Conservation (phyloP, 2,888 invertebrate species). For the Steinernema scapterisci region DNA sequence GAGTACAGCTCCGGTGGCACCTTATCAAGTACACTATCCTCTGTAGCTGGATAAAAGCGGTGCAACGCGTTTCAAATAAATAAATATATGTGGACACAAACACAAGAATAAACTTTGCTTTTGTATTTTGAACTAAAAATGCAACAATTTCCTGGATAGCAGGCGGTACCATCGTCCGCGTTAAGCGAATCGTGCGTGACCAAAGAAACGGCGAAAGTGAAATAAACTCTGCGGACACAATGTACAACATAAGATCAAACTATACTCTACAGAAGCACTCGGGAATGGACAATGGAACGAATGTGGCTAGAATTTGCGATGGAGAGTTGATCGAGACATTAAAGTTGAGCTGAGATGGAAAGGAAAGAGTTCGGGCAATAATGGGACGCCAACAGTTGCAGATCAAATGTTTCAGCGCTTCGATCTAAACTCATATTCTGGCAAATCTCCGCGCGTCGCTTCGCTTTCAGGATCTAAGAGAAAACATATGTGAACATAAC, state of each 20-base stretch:
- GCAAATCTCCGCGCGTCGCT: slow-evolving; percentile 63
- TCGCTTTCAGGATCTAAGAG: slow-evolving; percentile 55
- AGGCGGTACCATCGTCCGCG: not conserved
- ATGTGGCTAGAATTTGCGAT: slow-evolving; percentile 19
- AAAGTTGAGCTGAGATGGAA: not conserved
- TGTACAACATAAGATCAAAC: slow-evolving; percentile 14
- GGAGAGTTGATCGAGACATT: not conserved
- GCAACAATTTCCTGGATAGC: not conserved
- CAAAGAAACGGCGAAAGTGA: not conserved
- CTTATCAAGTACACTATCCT: too few species aligned
- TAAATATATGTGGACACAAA: too few species aligned
- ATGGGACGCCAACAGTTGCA: not conserved
- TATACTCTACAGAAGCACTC: slow-evolving; percentile 1
- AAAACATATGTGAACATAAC: not conserved
- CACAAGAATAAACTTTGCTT: not conserved
- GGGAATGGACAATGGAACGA: not conserved
- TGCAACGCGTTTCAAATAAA: too few species aligned
- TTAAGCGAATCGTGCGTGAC: not conserved
- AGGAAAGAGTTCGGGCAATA: not conserved
- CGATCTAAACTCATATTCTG: slow-evolving; percentile 42
- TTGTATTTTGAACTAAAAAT: not conserved
- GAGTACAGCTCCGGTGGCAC: too few species aligned
- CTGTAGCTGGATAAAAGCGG: too few species aligned
- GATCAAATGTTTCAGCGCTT: not conserved
- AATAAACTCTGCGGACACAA: slow-evolving; percentile 9